A percentile compares a stretch with the other conserved stretches of the same genome.
Evolutionary conservation across 1,140 invertebrate genomes (phyloP).

Genomic region (Euglossa dilemma): DNA sequence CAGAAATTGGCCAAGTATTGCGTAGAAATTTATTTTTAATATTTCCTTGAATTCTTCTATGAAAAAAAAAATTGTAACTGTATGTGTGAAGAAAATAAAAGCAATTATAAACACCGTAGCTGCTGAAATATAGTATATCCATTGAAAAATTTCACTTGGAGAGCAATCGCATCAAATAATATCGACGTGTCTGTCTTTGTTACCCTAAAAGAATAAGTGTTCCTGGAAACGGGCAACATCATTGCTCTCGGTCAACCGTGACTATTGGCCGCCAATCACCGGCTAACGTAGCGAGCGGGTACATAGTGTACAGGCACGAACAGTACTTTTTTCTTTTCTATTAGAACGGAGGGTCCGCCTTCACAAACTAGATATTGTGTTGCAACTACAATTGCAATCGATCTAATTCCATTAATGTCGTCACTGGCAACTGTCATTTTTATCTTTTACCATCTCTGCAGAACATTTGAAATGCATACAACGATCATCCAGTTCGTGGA

Average conservation of each 20-base stretch:
- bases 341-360: conserved; percentile 45
- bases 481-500: not conserved
- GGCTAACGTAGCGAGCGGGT: conserved; percentile 52
- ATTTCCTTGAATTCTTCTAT: not conserved
- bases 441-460: not conserved
- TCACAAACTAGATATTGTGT: conserved; percentile 58
- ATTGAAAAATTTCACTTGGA: not conserved
- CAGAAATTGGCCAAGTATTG: not conserved
- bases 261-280: conserved; percentile 72
- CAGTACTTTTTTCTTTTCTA: conserved; percentile 52
- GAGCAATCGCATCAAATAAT: not conserved
- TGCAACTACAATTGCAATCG: conserved; percentile 46
- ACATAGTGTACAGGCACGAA: conserved; percentile 46
- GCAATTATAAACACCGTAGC: not conserved
- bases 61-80: not conserved
- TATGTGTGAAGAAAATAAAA: not conserved
- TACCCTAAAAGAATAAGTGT: conserved; percentile 26
- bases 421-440: conserved; percentile 10
- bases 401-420: conserved; percentile 42
- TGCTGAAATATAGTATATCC: not conserved
- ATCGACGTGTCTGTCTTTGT: not conserved
- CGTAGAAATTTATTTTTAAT: not conserved
- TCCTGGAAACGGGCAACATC: conserved; percentile 39
- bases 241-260: conserved; percentile 67
- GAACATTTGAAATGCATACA: too few relatives aligned